These are phyloP conservation scores for Troides aeacus DNA, from an alignment of 2,888 invertebrate species.

Conservation along the genomic window DNA sequence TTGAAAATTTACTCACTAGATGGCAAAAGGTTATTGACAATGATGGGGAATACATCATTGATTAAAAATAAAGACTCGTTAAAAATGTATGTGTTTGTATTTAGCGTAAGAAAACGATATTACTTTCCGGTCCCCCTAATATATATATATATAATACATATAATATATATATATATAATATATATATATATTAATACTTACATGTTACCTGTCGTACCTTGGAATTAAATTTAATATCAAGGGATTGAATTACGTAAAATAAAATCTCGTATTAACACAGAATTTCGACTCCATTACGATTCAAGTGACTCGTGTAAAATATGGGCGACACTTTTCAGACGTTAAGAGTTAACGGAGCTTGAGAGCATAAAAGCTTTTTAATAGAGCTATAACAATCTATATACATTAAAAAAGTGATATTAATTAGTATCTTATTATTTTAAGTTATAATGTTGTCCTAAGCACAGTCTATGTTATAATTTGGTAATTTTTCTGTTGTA, in stretches of 20 bases:
- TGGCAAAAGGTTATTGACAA: too few relatives aligned
- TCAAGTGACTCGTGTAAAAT: slow-evolving; percentile 28
- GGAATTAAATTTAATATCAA: neutral
- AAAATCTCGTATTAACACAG: slow-evolving; percentile 7
- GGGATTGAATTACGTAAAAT: neutral
- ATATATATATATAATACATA: too few relatives aligned
- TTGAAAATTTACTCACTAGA: too few relatives aligned
- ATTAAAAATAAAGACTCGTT: too few relatives aligned
- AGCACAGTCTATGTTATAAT: too few relatives aligned
- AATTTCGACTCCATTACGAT: slow-evolving; percentile 15
- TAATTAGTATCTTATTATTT: neutral
- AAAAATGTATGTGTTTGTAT: too few relatives aligned
- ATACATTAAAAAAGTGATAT: neutral
- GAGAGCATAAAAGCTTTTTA: slow-evolving; percentile 65
- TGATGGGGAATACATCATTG: too few relatives aligned
- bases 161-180: too few relatives aligned
- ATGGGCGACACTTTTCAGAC: slow-evolving; percentile 52
- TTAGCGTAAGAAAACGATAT: too few relatives aligned
- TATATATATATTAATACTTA: neutral
- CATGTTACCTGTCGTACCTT: neutral
- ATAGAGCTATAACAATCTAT: slow-evolving; percentile 1
- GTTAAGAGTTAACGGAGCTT: slow-evolving; percentile 56
- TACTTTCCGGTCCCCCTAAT: too few relatives aligned
- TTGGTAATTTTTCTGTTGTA: too few relatives aligned
- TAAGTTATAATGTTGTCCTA: neutral